Evolutionary conservation across 2,113 vertebrate species (phyloP).

Genomic region (Urocynchramus pylzowi): DNA sequence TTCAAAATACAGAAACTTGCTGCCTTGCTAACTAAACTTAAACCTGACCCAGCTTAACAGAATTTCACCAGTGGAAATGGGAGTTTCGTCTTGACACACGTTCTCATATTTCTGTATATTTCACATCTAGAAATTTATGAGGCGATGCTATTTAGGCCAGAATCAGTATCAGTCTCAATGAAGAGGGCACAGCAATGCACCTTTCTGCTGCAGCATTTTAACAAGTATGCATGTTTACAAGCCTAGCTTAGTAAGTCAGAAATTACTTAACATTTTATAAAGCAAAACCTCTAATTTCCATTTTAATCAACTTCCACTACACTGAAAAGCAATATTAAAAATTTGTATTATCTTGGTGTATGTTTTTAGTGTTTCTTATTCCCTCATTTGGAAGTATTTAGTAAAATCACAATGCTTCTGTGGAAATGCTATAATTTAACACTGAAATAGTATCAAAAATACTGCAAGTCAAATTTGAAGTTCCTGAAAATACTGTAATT

Average conservation of each 20-base stretch:
- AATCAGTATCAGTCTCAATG: background rate
- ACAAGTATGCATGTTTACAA: background rate
- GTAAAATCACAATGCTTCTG: background rate
- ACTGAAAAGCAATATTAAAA: background rate
- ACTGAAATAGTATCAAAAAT: background rate
- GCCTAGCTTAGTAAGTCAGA: background rate
- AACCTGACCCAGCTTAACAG: slow-evolving; percentile 6
- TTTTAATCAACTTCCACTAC: background rate
- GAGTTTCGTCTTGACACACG: background rate
- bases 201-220: background rate
- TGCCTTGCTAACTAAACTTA: background rate
- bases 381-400: background rate
- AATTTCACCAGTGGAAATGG: slow-evolving; percentile 32
- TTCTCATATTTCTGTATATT: slow-evolving; percentile 12
- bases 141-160: background rate
- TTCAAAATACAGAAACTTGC: slow-evolving; percentile 39
- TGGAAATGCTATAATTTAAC: background rate
- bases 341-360: background rate
- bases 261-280: background rate
- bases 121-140: slow-evolving; percentile 10
- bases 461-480: background rate
- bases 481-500: background rate
- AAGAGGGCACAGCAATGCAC: background rate
- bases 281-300: background rate
- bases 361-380: background rate